These are phyloP conservation scores for Psittacula echo DNA, from an alignment of 2,797 vertebrate genomes.

Conservation along the genomic window DNA sequence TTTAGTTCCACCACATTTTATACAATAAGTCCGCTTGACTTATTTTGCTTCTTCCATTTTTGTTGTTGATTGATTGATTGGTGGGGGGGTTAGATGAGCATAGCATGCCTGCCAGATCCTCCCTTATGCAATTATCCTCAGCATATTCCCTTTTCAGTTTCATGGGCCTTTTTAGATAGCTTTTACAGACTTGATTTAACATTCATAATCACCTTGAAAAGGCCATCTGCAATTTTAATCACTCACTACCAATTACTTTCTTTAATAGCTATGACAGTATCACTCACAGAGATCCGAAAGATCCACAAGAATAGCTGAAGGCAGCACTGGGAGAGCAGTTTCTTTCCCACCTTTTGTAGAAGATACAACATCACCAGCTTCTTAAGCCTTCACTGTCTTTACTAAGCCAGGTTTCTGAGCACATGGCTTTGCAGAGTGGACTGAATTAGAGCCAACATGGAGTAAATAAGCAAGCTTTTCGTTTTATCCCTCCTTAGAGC, in stretches of 20 bases:
- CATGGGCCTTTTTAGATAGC: constrained; percentile 4
- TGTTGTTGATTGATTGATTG: neutral
- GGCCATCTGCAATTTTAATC: constrained; percentile 76
- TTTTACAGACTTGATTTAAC: constrained; percentile 69
- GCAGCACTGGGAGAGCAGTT: neutral
- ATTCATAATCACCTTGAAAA: constrained; percentile 72
- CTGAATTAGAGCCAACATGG: neutral
- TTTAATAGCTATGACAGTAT: constrained; percentile 65
- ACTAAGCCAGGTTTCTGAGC: neutral
- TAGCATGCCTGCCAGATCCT: neutral
- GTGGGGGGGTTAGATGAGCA: neutral
- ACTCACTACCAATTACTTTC: constrained; percentile 67
- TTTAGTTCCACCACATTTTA: neutral
- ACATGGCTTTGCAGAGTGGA: neutral
- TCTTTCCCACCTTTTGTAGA: neutral
- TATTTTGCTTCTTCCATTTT: neutral
- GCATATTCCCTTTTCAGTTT: constrained; percentile 8
- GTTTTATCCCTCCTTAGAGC: neutral
- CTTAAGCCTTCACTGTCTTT: neutral
- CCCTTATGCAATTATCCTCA: neutral
- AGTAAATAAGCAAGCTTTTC: neutral
- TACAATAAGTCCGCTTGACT: neutral
- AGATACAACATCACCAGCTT: neutral
- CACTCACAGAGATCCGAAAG: constrained; percentile 47
- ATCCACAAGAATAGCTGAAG: constrained; percentile 18